Evolutionary conservation across 2,113 vertebrate genomes (phyloP), one percentile per base, ranked within the genome.

Genomic region (Neodontobutis hainanensis): DNA sequence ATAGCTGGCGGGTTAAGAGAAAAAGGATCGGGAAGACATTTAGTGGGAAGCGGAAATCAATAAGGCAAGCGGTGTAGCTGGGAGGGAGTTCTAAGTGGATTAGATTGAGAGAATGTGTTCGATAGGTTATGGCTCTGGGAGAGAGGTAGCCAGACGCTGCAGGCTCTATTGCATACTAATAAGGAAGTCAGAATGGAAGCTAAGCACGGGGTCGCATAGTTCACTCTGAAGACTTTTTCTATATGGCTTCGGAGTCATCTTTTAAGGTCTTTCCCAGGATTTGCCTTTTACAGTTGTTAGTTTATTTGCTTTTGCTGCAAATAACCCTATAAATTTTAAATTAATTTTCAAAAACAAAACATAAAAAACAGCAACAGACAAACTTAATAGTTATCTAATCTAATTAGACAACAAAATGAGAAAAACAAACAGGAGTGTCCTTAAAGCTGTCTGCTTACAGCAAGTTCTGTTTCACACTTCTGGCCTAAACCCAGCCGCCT

Each of bases 41-140:
- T 87, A 91, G 85, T 83, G 82, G 85, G 87, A 90, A 89, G 87
- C 84, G 84, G 86, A 90, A 91, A 93, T 93, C 92, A 92, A 93
- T 93, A 92, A 91, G 85, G 73, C 86, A 82, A 89, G 88, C 86
- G 87, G 82, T 81, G 85, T 89, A 85, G 87, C 87, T 88, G 90
- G 84, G 87, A 91, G 87, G 87, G 88, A 88, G 88, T 88, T 91
- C 86, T 92, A 92, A 92, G 91, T 92, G 91, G 90, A 93, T 92
- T 91, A 92, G 88, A 91, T 87, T 84, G 89, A 89, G 90, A 88
- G 92, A 91, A 92, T 90, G 90, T 92, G 91, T 91, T 91, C 91
- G 88, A 93, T 92, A 92, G 92, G 92, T 93, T 92, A 91, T 84
- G 91, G 90, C 91, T 90, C 83, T 82, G 84, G 83, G 81, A 87